Base-by-base conservation (phyloP, 2,797 vertebrate species). In the Nothura maculosa region DNA sequence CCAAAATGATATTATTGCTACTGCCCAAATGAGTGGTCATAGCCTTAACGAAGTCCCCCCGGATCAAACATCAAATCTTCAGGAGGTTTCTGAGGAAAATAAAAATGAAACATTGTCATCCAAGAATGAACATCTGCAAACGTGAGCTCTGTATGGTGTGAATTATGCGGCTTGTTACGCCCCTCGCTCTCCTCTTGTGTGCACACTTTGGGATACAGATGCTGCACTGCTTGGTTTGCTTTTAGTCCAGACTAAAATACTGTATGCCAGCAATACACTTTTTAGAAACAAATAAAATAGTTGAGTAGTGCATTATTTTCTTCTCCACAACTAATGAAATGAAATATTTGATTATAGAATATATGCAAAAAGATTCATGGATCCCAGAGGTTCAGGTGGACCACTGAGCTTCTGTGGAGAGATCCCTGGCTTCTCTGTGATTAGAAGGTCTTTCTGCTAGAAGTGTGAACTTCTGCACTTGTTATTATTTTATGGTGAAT, bases 111-210 rank as follows among this genome's bases (percentile, higher is more conserved):
- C 77, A 27, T 60, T 81, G 58, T 52, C 97, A 88, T 90, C 92
- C 90, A 96, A 97, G 93, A 75, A 97, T 94, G 86, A 95, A 16
- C 74, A 66, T 34, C 89, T 80, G 77, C 94, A 96, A 91, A 95
- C 4, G 80, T 95, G 97, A 96, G 94, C 94, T 81, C 85, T 75
- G 63, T 93, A 3, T 82, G 64, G 57, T 92, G 87, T 96, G 91
- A 93, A 93, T 73, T 82, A 73, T 1, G 0, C 80, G 80, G 77
- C 42, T 94, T 94, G 68, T 67, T 67, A 74, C 4, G 0, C 48
- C 21, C 28, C 34, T 58, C 16, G 40, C 54, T 74, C 12, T 38
- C 57, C 38, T 62, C n/a, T 27, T 66, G 50, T 84, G 88, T 90
- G 78, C 67, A 21, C 92, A 62, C 22, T 85, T 84, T 62, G 73